phyloP scores from a whole-genome alignment of 2,113 vertebrate genomes.

The Bos javanicus region DNA sequence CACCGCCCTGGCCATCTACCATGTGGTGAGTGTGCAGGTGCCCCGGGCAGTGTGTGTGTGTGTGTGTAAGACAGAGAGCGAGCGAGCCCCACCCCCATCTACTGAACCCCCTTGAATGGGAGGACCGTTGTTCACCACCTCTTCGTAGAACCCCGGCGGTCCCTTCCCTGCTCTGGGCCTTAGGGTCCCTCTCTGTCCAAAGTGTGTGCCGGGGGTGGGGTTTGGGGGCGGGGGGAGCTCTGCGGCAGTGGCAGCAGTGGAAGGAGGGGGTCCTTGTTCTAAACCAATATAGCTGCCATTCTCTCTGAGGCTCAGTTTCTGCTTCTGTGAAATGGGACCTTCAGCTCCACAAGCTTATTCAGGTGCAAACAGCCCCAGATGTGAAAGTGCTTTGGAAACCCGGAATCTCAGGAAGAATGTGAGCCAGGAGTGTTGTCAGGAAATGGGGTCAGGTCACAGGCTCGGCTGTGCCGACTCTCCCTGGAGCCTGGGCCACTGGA shows the following conservation, averaged over 20 bases:
- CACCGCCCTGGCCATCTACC: conserved; percentile 77
- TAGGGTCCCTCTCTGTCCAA: background rate
- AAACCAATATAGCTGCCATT: rapidly evolving
- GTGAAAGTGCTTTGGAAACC: background rate
- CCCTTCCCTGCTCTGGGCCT: background rate
- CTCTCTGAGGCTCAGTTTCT: background rate
- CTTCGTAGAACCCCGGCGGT: background rate
- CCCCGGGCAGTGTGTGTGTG: rapidly evolving
- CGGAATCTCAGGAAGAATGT: rapidly evolving
- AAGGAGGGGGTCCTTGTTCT: background rate
- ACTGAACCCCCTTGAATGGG: background rate
- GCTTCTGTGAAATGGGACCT: background rate
- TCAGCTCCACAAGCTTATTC: background rate
- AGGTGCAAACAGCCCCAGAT: background rate
- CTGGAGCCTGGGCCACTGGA: rapidly evolving
- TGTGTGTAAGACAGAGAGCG: background rate
- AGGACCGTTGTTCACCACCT: background rate
- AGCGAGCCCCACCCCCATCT: background rate
- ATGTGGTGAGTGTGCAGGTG: conserved; percentile 76
- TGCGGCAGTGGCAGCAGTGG: background rate
- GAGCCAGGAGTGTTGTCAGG: background rate
- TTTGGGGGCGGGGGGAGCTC: background rate
- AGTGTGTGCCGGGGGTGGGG: rapidly evolving
- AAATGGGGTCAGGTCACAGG: background rate
- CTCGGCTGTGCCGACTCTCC: rapidly evolving